phyloP scores from a whole-genome alignment of 30 jellyfish, hydroid and myxozoan genomes.

The Rhopilema esculentum region DNA sequence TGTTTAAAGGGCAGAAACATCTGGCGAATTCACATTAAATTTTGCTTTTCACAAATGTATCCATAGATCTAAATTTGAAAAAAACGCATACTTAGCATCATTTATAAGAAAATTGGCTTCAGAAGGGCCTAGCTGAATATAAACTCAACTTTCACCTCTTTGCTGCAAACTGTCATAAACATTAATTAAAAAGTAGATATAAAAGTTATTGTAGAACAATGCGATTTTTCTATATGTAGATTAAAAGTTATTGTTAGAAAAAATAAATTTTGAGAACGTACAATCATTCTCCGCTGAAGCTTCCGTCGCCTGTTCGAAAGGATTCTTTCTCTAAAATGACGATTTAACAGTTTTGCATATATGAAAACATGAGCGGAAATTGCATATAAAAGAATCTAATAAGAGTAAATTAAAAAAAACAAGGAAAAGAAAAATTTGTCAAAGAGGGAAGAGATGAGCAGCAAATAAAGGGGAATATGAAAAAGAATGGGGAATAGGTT shows the following conservation, averaged over 20 bases:
- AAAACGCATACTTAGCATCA: neutral
- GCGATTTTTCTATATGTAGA: neutral
- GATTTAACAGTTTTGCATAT: neutral
- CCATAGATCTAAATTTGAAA: too few species aligned
- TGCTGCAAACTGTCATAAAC: too few species aligned
- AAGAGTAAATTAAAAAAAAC: too few species aligned
- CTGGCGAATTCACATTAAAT: too few species aligned
- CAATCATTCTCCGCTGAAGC: conserved; percentile 62
- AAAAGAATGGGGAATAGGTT: too few species aligned
- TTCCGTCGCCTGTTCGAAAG: conserved; percentile 49
- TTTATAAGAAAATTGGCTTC: neutral
- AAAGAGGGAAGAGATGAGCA: too few species aligned
- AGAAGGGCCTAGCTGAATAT: neutral
- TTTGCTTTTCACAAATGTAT: too few species aligned
- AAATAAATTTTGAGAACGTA: neutral
- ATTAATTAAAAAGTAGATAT: too few species aligned
- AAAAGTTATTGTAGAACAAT: too few species aligned
- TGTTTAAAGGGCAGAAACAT: neutral
- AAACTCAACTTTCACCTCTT: neutral
- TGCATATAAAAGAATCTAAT: too few species aligned
- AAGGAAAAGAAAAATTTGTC: too few species aligned
- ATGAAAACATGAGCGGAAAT: neutral
- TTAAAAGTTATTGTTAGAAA: neutral
- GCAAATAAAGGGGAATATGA: too few species aligned
- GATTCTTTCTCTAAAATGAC: conserved; percentile 50